phyloP scores from a whole-genome alignment of 2,797 vertebrate species.

The Myotis findleyi region DNA sequence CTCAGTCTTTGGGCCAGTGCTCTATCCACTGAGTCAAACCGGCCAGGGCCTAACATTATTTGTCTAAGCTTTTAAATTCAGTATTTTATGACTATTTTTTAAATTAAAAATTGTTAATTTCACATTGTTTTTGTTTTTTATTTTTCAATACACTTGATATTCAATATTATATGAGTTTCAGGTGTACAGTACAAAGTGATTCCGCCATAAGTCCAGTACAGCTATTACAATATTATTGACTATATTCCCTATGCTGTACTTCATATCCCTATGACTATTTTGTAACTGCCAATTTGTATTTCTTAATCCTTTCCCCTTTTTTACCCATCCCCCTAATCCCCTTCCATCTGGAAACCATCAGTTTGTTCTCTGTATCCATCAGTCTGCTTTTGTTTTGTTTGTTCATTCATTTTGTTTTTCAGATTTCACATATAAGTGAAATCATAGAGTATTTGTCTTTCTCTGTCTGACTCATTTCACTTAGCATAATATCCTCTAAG shows the following conservation, averaged over 20 bases:
- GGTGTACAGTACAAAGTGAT: background rate
- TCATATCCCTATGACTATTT: background rate
- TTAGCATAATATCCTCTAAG: background rate
- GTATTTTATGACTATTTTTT: background rate
- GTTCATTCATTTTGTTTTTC: background rate
- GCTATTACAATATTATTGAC: background rate
- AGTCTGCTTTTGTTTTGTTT: background rate
- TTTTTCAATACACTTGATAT: background rate
- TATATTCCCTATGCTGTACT: background rate
- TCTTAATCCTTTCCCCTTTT: background rate
- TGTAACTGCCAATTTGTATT: background rate
- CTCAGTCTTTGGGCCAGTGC: too few relatives aligned
- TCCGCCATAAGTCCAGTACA: background rate
- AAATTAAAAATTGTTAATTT: background rate
- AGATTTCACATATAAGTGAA: background rate
- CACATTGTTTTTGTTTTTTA: background rate
- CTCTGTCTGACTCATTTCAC: background rate
- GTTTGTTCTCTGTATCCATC: background rate
- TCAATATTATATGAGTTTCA: background rate
- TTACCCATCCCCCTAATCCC: background rate
- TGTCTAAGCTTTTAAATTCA: background rate
- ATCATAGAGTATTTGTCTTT: background rate
- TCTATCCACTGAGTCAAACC: too few relatives aligned
- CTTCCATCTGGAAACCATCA: background rate
- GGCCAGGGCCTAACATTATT: too few relatives aligned